Percentiles rank a stretch among this genome's conserved stretches.
Evolutionary conservation across 2,113 vertebrate species (phyloP).

Genomic region (Scomber scombrus): DNA sequence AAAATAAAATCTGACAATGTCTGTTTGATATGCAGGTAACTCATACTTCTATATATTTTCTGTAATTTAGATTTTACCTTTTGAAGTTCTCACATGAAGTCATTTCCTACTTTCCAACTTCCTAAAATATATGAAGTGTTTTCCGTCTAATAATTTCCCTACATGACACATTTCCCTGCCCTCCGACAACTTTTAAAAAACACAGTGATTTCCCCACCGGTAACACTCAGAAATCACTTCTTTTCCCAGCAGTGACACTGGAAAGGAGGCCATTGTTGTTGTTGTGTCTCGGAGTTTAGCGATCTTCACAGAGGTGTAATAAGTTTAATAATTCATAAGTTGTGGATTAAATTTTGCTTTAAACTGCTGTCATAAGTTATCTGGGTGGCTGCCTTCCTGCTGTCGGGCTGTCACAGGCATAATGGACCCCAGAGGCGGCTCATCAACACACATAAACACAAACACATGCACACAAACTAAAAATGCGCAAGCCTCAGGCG

Average conservation of each 20-base stretch:
- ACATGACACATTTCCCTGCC: conserved; percentile 38
- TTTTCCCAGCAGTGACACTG: conserved; percentile 34
- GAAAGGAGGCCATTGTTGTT: conserved; percentile 65
- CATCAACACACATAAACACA: conserved; percentile 26
- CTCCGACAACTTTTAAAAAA: conserved; percentile 33
- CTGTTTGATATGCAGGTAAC: too few relatives aligned
- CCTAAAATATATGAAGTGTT: background rate
- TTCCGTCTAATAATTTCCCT: conserved; percentile 8
- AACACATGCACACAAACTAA: conserved; percentile 1
- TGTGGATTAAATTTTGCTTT: conserved; percentile 59
- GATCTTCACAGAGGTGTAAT: conserved; percentile 63
- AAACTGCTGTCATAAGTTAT: conserved; percentile 65
- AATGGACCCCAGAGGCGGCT: conserved; percentile 46
- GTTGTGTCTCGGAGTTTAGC: conserved; percentile 52
- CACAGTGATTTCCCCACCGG: conserved; percentile 13
- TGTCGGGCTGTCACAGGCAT: conserved; percentile 51
- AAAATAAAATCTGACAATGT: too few relatives aligned
- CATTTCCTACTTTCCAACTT: background rate
- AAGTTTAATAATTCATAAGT: conserved; percentile 62
- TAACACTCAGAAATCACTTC: conserved; percentile 39
- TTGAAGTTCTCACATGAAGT: too few relatives aligned
- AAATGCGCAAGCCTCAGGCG: background rate
- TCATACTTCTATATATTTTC: too few relatives aligned
- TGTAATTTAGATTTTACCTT: too few relatives aligned
- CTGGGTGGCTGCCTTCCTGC: conserved; percentile 37